Evolutionary conservation across 2,888 invertebrate species (phyloP).

Genomic region (Prosapia bicincta): DNA sequence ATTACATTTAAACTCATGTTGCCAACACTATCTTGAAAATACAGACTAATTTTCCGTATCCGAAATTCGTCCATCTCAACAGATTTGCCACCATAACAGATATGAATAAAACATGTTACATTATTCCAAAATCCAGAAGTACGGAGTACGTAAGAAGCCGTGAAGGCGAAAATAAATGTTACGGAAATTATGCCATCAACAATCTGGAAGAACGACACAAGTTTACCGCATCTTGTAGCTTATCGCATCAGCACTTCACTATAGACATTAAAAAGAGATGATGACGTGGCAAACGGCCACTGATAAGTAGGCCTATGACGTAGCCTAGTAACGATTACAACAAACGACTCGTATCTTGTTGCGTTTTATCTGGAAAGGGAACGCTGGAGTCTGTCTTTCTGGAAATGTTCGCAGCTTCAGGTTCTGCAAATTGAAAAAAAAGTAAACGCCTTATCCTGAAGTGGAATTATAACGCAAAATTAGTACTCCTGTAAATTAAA

Average conservation of each 20-base stretch:
- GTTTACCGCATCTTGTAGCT: not conserved
- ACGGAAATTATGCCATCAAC: not conserved
- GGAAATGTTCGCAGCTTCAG: not conserved
- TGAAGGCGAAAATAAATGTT: not conserved
- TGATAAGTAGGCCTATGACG: not conserved
- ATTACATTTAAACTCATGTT: no score
- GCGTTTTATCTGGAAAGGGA: not conserved
- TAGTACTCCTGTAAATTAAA: no score
- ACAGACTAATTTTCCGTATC: not conserved
- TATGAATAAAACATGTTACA: not conserved
- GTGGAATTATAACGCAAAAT: no score
- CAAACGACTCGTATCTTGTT: not conserved
- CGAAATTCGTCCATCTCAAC: not conserved
- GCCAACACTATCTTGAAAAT: no score
- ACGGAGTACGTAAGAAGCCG: not conserved
- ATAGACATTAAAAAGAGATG: slow-evolving; percentile 2
- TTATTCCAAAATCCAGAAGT: not conserved
- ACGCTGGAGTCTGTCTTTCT: not conserved
- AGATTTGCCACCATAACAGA: not conserved
- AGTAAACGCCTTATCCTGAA: no score
- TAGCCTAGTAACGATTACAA: not conserved
- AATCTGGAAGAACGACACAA: not conserved
- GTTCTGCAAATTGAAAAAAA: no score
- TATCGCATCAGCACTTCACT: not conserved
- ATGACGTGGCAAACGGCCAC: not conserved